Evolutionary conservation across 2,797 vertebrate genomes (phyloP).

Genomic region (Loriculus beryllinus): DNA sequence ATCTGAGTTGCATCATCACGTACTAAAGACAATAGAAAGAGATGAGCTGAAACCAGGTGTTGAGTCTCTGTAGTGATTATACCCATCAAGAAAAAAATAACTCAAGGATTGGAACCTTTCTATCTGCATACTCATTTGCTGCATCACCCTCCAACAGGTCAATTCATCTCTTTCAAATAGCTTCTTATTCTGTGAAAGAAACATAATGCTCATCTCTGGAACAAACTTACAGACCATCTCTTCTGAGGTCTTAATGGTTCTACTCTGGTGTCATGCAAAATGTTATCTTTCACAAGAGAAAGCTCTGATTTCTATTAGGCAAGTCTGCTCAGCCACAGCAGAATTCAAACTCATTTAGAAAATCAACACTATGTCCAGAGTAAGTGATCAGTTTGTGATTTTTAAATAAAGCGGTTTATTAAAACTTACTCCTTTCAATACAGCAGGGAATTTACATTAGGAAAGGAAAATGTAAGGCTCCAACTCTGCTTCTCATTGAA

Average conservation of each 20-base stretch:
- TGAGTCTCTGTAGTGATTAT: no score
- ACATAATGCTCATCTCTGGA: not conserved
- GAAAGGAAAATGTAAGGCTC: not conserved
- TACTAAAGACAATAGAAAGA: not conserved
- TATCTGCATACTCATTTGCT: not conserved
- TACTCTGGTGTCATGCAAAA: not conserved
- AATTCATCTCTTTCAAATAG: not conserved
- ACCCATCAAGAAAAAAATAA: not conserved
- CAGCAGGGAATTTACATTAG: not conserved
- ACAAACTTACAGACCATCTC: not conserved
- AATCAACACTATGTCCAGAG: not conserved
- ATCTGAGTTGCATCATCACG: slow-evolving; percentile 48
- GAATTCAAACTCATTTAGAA: not conserved
- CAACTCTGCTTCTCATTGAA: not conserved
- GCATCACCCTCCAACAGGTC: not conserved
- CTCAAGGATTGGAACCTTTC: not conserved
- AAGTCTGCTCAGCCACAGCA: not conserved
- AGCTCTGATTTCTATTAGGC: not conserved
- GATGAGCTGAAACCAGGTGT: not conserved
- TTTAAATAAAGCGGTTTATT: not conserved
- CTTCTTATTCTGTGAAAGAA: not conserved
- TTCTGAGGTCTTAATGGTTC: not conserved
- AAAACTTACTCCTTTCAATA: not conserved
- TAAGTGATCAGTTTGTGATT: not conserved
- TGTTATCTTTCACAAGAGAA: not conserved